These are phyloP conservation scores for Tenualosa thibaudeaui DNA, from an alignment of 2,797 vertebrate genomes.

Conservation along the genomic window DNA sequence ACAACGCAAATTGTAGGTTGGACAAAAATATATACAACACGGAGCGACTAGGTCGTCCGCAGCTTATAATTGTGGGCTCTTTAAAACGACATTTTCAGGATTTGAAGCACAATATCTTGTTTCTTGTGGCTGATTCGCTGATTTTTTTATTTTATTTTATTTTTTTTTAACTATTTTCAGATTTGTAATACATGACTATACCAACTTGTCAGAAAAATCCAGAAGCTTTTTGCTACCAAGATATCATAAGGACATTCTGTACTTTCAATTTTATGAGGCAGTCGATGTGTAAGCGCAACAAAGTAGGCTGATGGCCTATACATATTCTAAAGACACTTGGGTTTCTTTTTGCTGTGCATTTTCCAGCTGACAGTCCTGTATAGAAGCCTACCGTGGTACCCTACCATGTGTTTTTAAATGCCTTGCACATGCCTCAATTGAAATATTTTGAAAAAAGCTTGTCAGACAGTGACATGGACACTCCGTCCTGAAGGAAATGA, in stretches of 20 bases:
- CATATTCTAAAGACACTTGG: not conserved
- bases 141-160: not conserved
- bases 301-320: not conserved
- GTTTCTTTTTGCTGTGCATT: not conserved
- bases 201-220: not conserved
- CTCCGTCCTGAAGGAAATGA: not conserved
- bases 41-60: too few species aligned
- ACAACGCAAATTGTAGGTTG: not conserved
- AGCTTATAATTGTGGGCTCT: not conserved
- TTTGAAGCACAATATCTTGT: not conserved
- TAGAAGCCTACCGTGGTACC: not conserved
- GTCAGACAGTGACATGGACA: not conserved
- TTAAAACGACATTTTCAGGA: not conserved
- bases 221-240: not conserved
- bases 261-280: not conserved
- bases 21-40: too few species aligned
- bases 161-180: too few species aligned
- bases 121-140: not conserved
- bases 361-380: not conserved
- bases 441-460: not conserved
- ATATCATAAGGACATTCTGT: not conserved
- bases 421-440: not conserved
- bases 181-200: not conserved
- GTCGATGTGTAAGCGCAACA: not conserved
- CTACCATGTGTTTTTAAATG: not conserved